These are phyloP conservation scores for Cacoxenus indagator DNA, from an alignment of 2,888 invertebrate genomes.

Conservation along the genomic window DNA sequence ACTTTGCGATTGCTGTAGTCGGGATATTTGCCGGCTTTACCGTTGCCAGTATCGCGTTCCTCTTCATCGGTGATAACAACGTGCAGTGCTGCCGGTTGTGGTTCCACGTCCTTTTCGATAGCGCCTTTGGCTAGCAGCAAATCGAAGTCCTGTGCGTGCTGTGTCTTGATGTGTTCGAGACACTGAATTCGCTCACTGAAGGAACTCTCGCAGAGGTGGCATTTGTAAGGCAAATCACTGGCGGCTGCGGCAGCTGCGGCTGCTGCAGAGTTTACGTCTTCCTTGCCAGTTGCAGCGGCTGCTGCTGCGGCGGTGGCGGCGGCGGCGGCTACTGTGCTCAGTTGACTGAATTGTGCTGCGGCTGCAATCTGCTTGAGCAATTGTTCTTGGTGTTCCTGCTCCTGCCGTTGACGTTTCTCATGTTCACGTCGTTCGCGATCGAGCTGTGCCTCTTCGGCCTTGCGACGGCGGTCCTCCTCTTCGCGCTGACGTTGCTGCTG, in stretches of 20 bases:
- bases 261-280: neutral
- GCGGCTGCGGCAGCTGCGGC: conserved; percentile 55
- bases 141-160: conserved; percentile 84
- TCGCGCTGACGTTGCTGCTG: conserved; percentile 61
- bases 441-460: conserved; percentile 47
- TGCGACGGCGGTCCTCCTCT: conserved; percentile 55
- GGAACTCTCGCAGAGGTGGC: conserved; percentile 91
- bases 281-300: neutral
- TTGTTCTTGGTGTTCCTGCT: conserved; percentile 42
- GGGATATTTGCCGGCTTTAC: conserved; percentile 82
- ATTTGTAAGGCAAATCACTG: conserved; percentile 87
- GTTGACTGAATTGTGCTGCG: conserved; percentile 74
- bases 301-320: conserved; percentile 25
- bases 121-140: conserved; percentile 87
- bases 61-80: conserved; percentile 40
- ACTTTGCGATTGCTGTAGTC: conserved; percentile 91
- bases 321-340: conserved; percentile 33
- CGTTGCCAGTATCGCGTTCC: conserved; percentile 70
- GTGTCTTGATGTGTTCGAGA: conserved; percentile 83
- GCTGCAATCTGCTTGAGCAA: conserved; percentile 68
- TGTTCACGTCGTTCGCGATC: conserved; percentile 37
- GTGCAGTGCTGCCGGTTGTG: conserved; percentile 18
- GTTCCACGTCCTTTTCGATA: conserved; percentile 73
- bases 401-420: conserved; percentile 26
- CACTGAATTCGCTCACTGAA: conserved; percentile 85